A percentile compares a stretch with the other conserved stretches of the same genome.
These are phyloP conservation scores for Pseudomyrmex dendroicus DNA, from an alignment of 1,140 invertebrate genomes.

Conservation along the genomic window DNA sequence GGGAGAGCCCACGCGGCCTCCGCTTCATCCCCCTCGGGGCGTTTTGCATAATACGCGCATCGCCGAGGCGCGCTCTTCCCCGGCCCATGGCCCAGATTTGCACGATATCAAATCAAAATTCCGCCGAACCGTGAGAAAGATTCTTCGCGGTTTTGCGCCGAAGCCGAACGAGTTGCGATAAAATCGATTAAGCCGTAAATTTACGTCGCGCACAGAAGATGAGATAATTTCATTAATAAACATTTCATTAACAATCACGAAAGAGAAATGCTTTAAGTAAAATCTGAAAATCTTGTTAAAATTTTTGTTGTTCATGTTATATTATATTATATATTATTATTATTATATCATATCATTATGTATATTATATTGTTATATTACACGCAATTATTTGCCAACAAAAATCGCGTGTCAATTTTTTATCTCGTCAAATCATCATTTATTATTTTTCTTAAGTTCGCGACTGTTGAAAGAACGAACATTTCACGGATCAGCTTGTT, in stretches of 20 bases:
- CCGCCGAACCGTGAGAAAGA: slow-evolving; percentile 37
- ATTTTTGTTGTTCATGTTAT: too few relatives aligned
- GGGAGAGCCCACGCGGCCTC: slow-evolving; percentile 57
- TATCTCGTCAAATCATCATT: neutral
- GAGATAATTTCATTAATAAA: neutral
- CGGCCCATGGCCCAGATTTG: slow-evolving; percentile 25
- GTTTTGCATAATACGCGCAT: slow-evolving; percentile 79
- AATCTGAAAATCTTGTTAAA: neutral
- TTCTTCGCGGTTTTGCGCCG: neutral
- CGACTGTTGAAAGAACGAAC: neutral
- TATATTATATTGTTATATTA: too few relatives aligned
- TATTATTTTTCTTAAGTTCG: neutral
- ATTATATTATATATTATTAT: too few relatives aligned
- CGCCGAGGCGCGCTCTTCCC: slow-evolving; percentile 24
- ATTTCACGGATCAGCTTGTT: neutral
- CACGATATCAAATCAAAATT: slow-evolving; percentile 52
- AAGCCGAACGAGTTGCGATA: neutral
- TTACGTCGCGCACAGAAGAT: neutral
- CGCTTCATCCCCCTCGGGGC: slow-evolving; percentile 50
- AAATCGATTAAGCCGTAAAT: neutral
- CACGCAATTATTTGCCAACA: too few relatives aligned
- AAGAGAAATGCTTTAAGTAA: neutral
- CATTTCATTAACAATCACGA: neutral
- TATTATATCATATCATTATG: too few relatives aligned
- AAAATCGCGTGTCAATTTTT: too few relatives aligned